Base-by-base conservation (phyloP, 2,888 invertebrate genomes). In the Ophion ellenae region DNA sequence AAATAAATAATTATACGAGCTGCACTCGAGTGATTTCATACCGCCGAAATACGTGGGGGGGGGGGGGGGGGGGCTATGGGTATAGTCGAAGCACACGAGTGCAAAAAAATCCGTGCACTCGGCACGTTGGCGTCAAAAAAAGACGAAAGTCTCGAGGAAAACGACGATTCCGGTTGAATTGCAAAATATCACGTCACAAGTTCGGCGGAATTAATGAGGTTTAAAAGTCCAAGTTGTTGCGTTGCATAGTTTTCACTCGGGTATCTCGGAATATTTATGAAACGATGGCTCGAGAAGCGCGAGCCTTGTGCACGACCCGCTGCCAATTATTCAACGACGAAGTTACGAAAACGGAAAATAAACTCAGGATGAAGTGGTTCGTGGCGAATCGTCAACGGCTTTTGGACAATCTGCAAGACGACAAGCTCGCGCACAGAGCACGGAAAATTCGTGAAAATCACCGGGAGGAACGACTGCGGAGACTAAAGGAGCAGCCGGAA, bases 1-100 rank as follows among this genome's bases (percentile, higher is more conserved):
- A 93, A 91, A 93, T 93, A 93, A 93, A 92, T 89, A 86, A 90
- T 88, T 89, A 87, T 89, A 87, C 87, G 87, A 89, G 89, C 70
- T 88, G 87, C 75, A 85, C 80, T 79, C 47, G 11, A 40, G 59
- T n/a, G 17, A 63, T 63, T 75, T 1, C 40, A 45, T 47, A 57
- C 69, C 28, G 73, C 32, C 53, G 17, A 53, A 70, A 61, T 28
- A 61, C 32, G 36, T 59, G 36, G 7, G 67, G 20, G 24, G 1
- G 24, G 24, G 24, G 24, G 24, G 24, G 24, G 24, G 24, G 24
- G 24, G 24, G 24, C 24, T 24, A 24, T 24, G 24, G 24, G 24
- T 24, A 24, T 24, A 24, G 24, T 24, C 24, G 24, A 28, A 28
- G 24, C 40, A 63, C 36, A 53, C 24, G 24, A 24, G 28, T 40